Evolutionary conservation across 2,888 invertebrate species (phyloP), one percentile per base, ranked within the genome.

Genomic region (Scaptomyza parva): DNA sequence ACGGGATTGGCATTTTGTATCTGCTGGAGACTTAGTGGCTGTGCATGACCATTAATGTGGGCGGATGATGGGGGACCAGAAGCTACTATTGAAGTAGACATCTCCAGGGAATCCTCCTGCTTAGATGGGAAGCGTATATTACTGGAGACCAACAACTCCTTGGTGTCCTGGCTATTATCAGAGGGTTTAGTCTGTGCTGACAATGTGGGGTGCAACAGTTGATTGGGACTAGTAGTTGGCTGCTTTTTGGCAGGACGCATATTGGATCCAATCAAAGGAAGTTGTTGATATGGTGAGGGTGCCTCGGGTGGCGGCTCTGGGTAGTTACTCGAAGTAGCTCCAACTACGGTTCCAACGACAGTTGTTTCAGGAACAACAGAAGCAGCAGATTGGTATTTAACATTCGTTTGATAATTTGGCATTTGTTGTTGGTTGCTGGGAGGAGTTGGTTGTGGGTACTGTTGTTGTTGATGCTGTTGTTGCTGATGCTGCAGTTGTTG

Each of bases 41-140:
- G 91, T 0, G 91, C 91, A 52, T 91, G 91, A 0, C 91, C 92
- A 71, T 91, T 91, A 0, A 91, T 88, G 40, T 86, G 85, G n/a
- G 86, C 81, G 2, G 78, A 78, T 2, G 73, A 64, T 0, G 89
- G 89, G 2, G 89, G 86, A 9, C 80, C 82, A 2, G 80, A 68
- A 9, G 72, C 54, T 0, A 74, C 62, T 3, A 79, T 69, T 5
- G 78, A 55, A 0, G 89, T 72, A 0, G 83, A 35, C 11, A 74
- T 57, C 58, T 89, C 89, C 1, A 63, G 48, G 0, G 76, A 73
- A 43, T 89, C 89, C 6, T 89, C 89, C 14, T 88, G 88, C 59
- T 81, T 87, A 1, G 81, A 86, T 0, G 92, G 92, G 53, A 92
- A 92, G 0, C 92, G 90, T 53, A 92, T 91, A 61, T 91, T 92